Evolutionary conservation across 1,140 invertebrate species (phyloP), one percentile per base, ranked within the genome.

Genomic region (Coptotermes formosanus): DNA sequence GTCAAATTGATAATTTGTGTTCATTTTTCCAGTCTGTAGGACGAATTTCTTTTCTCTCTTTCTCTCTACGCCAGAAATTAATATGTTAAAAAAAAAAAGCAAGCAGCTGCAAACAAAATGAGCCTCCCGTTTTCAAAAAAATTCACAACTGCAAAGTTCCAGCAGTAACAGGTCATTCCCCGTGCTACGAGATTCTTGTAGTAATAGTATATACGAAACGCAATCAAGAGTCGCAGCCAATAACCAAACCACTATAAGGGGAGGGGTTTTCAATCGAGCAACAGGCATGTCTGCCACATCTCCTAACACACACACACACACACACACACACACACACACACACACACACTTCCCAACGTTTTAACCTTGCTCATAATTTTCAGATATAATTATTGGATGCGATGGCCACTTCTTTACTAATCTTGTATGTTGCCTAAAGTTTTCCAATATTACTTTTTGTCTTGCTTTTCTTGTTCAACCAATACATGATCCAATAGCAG

Each of bases 171-270:
- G 64, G 64, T 75, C n/a, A 11, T 75, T 30, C 64, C 64, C 64
- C n/a, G 8, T 75, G 0, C 30, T 30, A 30, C n/a, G 64, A n/a
- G 25, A 75, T 75, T 30, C 64, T n/a, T 75, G 25, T 75, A 30
- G 64, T 75, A 75, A 6, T 75, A 7, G 64, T 75, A 75, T 30
- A 52, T 84, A 55, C 30, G 83, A 30, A 84, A 84, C n/a, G 32
- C 43, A 75, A 85, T 85, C 85, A 85, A 85, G 75, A 25, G 85
- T 38, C 85, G 9, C 45, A 43, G 85, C 85, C 85, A 85, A 85
- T 85, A 85, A 85, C 85, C 85, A 85, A 85, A 81, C 85, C 81
- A 45, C 23, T 64, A 30, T 21, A 69, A 38, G 55, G 85, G 85
- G 85, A 64, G 85, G 85, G 81, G 85, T 85, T 82, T 82, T 85